Base-by-base conservation (phyloP, 2,888 invertebrate genomes). In the Mythimna loreyi region DNA sequence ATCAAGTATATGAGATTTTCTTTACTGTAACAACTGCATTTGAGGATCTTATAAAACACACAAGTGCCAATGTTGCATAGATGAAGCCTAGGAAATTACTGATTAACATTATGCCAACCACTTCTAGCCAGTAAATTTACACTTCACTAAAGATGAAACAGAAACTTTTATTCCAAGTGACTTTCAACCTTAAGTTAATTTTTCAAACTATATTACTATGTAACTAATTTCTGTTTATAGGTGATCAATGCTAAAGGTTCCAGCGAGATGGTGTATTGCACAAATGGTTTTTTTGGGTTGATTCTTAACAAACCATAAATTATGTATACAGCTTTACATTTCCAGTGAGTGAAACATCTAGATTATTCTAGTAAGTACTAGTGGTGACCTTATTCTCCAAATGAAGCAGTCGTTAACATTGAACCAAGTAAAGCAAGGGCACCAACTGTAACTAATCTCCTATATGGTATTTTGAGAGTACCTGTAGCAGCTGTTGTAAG, bases 381-480 rank as follows among this genome's bases (percentile, higher is more conserved):
- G 33, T 4, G 16, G 33, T 25, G 23, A 68, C 80, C 80, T 80
- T 33, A 64, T 73, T 71, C 52, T 68, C 78, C 73, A 69, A 72
- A 72, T 67, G 49, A 8, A 71, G 73, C 57, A 72, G 84, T 81
- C 70, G 88, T 85, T 89, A 78, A 78, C 90, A 89, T 89, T 90
- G 87, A 85, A 85, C 71, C 33, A 23, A 28, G 30, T 3, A 21
- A 16, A 55, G 58, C 13, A 66, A 62, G 78, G 81, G 52, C 65
- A 57, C 47, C 43, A 53, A 56, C 40, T 30, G 55, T 21, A 30
- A 28, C 7, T 49, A 30, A 52, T 25, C 28, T 28, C 45, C 21
- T 49, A 2, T 78, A 66, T 50, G 60, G 79, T 53, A 7, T 25
- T 49, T 72, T 53, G 8, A 25, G 28, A 13, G 6, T 11, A 68